These are phyloP conservation scores for Drosophila algonquin DNA, from an alignment of 2,888 invertebrate genomes.

Conservation along the genomic window DNA sequence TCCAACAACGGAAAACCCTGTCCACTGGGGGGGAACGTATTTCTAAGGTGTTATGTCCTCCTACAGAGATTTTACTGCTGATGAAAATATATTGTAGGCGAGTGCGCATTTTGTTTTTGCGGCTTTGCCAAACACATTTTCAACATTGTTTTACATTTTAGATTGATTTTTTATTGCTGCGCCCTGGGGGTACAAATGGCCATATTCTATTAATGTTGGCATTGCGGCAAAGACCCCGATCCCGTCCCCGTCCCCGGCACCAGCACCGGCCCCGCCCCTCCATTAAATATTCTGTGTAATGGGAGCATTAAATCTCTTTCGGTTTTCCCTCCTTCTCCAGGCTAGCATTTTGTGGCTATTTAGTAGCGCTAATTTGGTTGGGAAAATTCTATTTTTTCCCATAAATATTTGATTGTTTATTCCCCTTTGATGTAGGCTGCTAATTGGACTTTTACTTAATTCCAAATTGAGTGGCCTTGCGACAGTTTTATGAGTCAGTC, in stretches of 20 bases:
- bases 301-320: constrained; percentile 17
- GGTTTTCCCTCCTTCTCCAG: background rate
- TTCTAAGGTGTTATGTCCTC: no score
- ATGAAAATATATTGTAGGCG: constrained; percentile 2
- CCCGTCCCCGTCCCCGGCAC: background rate
- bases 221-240: background rate
- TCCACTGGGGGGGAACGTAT: no score
- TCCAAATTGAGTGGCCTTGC: constrained; percentile 21
- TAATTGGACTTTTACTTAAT: constrained; percentile 45
- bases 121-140: constrained; percentile 3
- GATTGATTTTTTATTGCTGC: constrained; percentile 24
- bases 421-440: constrained; percentile 17
- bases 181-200: constrained; percentile 3
- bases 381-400: constrained; percentile 17
- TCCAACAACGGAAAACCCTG: no score
- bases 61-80: background rate
- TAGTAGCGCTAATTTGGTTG: constrained; percentile 26
- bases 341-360: constrained; percentile 16
- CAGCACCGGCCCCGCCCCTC: background rate
- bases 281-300: constrained; percentile 27
- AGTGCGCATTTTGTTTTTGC: background rate
- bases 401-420: constrained; percentile 25
- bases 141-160: constrained; percentile 22
- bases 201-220: constrained; percentile 22
- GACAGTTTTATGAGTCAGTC: constrained; percentile 21